Conservation (phyloP, 2,113 vertebrate species). For the Hippocampus mohnikei region DNA sequence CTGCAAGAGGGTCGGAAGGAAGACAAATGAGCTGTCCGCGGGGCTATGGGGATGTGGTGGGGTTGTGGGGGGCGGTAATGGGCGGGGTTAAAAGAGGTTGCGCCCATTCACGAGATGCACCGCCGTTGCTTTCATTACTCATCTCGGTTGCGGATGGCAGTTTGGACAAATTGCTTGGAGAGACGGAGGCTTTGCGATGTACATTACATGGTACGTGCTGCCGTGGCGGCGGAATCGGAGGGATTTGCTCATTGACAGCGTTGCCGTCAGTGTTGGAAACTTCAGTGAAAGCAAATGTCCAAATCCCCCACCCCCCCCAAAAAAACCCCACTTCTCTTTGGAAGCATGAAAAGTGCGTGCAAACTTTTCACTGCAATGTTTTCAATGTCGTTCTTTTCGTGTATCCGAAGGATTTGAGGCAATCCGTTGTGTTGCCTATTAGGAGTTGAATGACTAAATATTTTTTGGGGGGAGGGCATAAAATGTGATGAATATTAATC, state of each 20-base stretch:
- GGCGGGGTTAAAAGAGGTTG: not conserved
- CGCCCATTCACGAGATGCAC: constrained; percentile 20
- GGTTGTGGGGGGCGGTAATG: not conserved
- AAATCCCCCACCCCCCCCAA: no score
- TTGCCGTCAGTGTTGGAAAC: not conserved
- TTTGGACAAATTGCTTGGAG: constrained; percentile 29
- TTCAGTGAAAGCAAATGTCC: not conserved
- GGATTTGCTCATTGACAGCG: not conserved
- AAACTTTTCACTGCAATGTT: no score
- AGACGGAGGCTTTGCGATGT: constrained; percentile 5
- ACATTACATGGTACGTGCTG: not conserved
- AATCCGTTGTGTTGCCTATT: no score
- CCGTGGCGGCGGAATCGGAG: not conserved
- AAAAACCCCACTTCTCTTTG: no score
- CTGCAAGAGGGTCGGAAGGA: constrained; percentile 18
- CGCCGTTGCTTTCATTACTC: constrained; percentile 30
- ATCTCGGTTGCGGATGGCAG: constrained; percentile 14
- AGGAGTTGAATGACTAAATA: no score
- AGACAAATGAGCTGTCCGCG: constrained; percentile 38
- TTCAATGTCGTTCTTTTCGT: no score
- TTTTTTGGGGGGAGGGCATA: no score
- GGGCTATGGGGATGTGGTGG: not conserved
- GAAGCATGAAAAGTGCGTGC: not conserved
- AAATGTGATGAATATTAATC: no score
- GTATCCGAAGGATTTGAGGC: no score